phyloP scores from a whole-genome alignment of 2,888 invertebrate species.

The Brachypalpus laphriformis region DNA sequence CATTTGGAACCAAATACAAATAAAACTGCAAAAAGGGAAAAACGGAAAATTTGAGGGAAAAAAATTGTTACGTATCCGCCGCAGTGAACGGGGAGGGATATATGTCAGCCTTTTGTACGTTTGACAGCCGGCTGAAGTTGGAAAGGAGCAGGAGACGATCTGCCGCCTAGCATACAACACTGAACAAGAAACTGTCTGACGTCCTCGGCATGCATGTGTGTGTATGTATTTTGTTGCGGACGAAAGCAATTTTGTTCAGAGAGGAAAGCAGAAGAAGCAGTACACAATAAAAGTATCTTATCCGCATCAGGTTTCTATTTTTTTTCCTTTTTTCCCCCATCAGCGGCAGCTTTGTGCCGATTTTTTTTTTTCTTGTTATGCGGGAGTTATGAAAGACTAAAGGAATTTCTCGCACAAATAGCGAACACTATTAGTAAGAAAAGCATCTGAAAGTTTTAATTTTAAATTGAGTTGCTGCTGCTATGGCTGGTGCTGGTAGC shows the following conservation, averaged over 20 bases:
- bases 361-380: conserved; percentile 28
- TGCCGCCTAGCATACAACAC: conserved; percentile 39
- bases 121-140: conserved; percentile 53
- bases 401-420: conserved; percentile 48
- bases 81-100: conserved; percentile 54
- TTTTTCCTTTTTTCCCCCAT: conserved; percentile 9
- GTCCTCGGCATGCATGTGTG: conserved; percentile 5
- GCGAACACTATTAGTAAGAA: conserved; percentile 63
- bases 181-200: conserved; percentile 53
- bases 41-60: conserved; percentile 1
- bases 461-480: conserved; percentile 62
- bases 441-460: conserved; percentile 61
- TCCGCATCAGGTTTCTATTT: conserved; percentile 65
- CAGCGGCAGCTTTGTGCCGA: conserved; percentile 28
- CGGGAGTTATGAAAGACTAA: conserved; percentile 40
- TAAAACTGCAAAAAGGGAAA: conserved; percentile 54
- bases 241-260: conserved; percentile 57
- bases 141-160: conserved; percentile 34
- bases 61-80: conserved; percentile 68
- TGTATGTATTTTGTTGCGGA: conserved; percentile 56
- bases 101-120: conserved; percentile 54
- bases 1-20: conserved; percentile 72
- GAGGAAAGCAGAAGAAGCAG: neutral
- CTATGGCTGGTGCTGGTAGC: neutral
- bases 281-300: conserved; percentile 47